Evolutionary conservation across 92 coral and sea anemone genomes (phyloP), one percentile per base, ranked within the genome.

Genomic region (Heteractis magnifica): DNA sequence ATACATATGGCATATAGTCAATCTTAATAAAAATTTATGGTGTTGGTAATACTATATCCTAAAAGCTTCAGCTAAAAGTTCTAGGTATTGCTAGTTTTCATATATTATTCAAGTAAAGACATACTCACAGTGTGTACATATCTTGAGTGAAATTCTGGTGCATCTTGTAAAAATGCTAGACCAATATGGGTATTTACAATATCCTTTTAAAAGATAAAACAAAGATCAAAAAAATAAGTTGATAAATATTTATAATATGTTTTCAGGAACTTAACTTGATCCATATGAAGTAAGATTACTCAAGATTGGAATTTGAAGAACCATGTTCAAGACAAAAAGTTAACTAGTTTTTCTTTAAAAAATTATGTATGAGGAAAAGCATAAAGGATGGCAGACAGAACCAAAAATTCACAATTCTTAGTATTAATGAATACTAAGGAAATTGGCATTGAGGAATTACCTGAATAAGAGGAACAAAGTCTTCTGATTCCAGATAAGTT

Each of bases 401-500:
- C 41, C 50, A 13, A 50, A 23, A 56, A 77, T n/a, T 77, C 10
- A 49, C 56, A 34, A 9, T 51, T 50, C 8, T 19, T 12, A 26
- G n/a, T 72, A 26, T n/a, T n/a, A n/a, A n/a, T 19, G 18, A 26
- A 10, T 14, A 72, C 18, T 34, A 26, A 34, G 10, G 0, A 23
- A 16, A 18, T 7, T 19, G 14, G 13, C 21, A 41, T 26, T 41
- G 11, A 11, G 10, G 3, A 41, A 18, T 76, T 84, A 94, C 99
- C 98, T 97, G 99, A 77, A 97, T 79, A n/a, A 97, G 94, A 14
- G 98, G 98, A 18, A 94, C 90, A 92, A 97, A 94, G 78, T 97
- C 98, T 6, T 97, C 99, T 86, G 99, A 88, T 3, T 88, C 91
- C 55, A 97, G 84, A 81, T 90, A 89, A 70, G 90, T 88, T 59